Base-by-base conservation (phyloP, 2,797 vertebrate genomes). In the Enteromius afrohamiltoni region DNA sequence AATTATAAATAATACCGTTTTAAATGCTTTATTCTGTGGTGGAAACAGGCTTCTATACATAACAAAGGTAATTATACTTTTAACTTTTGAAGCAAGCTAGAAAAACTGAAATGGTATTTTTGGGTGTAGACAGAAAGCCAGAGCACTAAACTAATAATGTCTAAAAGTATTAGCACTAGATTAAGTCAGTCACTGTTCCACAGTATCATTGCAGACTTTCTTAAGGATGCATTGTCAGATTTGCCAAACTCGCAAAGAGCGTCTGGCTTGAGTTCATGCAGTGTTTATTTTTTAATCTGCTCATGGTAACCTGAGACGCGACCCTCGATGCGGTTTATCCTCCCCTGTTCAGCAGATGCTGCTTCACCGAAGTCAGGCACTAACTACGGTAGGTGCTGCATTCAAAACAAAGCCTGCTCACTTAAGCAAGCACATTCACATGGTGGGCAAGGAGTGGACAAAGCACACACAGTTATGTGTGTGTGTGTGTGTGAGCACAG, bases 211-310 rank as follows among this genome's bases (percentile, higher is more conserved):
- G 34, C 49, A n/a, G 8, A 84, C 34, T 58, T 65, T 83, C 74
- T 74, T 60, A 42, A 53, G 73, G 42, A 82, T 73, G 37, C 53
- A 79, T 83, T 81, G 67, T 85, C 34, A 69, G 34, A 60, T 81
- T 64, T 77, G 79, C 82, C 85, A 83, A 79, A 82, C 42, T 47
- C 64, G 77, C 17, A 79, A 84, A 84, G 62, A 71, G 34, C 34
- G 13, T 55, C 29, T 81, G 73, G 68, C 47, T 88, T 70, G 70
- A 81, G 75, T 85, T 87, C 53, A 53, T 70, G 42, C 74, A 51
- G 69, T 81, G 82, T 86, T 86, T 85, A 87, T 62, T 78, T 85
- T 87, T 86, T 87, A 83, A 88, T 87, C 77, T 76, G 51, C 80
- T 80, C 42, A 14, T 55, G 58, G 82, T 83, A 85, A 87, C 68